Conservation (phyloP, 2,888 invertebrate genomes). For the Operophtera brumata region DNA sequence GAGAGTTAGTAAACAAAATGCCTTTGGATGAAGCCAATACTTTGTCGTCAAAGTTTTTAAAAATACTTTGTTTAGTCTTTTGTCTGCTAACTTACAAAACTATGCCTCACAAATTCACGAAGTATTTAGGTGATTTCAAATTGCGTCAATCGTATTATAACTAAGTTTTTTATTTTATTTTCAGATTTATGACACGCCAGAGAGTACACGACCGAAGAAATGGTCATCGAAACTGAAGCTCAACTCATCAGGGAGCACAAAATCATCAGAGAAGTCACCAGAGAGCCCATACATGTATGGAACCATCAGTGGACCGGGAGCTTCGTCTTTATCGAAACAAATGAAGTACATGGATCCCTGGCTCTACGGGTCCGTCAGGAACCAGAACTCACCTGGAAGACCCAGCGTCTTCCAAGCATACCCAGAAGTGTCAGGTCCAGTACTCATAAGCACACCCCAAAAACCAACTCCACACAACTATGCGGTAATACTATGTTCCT, state of each 20-base stretch:
- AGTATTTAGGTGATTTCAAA: background rate
- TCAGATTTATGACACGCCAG: constrained; percentile 76
- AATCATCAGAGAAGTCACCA: constrained; percentile 72
- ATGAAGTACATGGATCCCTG: constrained; percentile 93
- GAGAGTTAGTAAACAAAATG: constrained; percentile 45
- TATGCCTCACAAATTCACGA: background rate
- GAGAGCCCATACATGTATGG: constrained; percentile 75
- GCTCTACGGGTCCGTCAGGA: constrained; percentile 89
- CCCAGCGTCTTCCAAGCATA: constrained; percentile 76
- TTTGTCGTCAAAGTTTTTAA: constrained; percentile 35
- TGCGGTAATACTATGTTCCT: constrained; percentile 89
- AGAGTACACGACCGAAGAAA: constrained; percentile 82
- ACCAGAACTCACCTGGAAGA: constrained; percentile 71
- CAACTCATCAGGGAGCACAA: constrained; percentile 71
- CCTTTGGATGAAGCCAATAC: constrained; percentile 39
- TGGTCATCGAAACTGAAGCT: constrained; percentile 87
- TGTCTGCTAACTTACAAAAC: constrained; percentile 3
- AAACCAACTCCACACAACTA: constrained; percentile 82
- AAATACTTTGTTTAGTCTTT: constrained; percentile 5
- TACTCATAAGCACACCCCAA: constrained; percentile 77
- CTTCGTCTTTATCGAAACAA: constrained; percentile 88
- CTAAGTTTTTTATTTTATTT: constrained; percentile 42
- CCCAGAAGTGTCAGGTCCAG: constrained; percentile 70
- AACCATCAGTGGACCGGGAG: constrained; percentile 81
- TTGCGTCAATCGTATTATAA: constrained; percentile 1